Evolutionary conservation across 2,113 vertebrate species (phyloP), one percentile per base, ranked within the genome.

Genomic region (Aptenodytes forsteri): DNA sequence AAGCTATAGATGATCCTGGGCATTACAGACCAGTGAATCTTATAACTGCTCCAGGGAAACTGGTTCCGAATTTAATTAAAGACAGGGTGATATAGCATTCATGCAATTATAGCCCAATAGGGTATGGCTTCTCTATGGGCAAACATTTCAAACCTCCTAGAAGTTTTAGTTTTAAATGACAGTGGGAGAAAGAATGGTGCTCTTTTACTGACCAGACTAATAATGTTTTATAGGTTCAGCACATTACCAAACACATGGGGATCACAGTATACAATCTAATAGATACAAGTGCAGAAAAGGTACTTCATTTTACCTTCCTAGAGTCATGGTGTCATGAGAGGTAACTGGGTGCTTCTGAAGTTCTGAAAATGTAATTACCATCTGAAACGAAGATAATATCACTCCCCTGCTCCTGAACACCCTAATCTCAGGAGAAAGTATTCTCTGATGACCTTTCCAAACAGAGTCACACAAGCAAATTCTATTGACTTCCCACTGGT

Each of bases 151-250:
- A 86, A 75, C 14, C 26, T 83, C 34, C 44, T 75, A 66, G 54
- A 96, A 87, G 22, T 90, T 92, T 91, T 85, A 87, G 22, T 90
- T 92, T 91, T 85, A 94, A 80, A 95, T 55, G 62, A 89, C 55
- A 87, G 44, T 65, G 40, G 25, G 62, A 79, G 78, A 78, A 83
- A 66, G 12, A 86, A 67, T 55, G 19, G n/a, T 79, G 16, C 42
- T 83, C 36, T 42, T 92, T 83, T 62, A 70, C n/a, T 67, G 55
- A 69, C n/a, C 71, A 67, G 29, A 49, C 55, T 85, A 92, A 92
- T 61, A 46, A 62, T 30, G 21, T 90, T 95, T 96, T 90, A 95
- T 79, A 71, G 38, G 54, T 84, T 95, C 52, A 59, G 29, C 40
- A 66, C n/a, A 66, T 86, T 66, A 54, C 56, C 46, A 87, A 85